Percentiles rank a stretch among this genome's conserved stretches.
Conservation (phyloP, 2,888 invertebrate species). For the Cephus rjabovi region DNA sequence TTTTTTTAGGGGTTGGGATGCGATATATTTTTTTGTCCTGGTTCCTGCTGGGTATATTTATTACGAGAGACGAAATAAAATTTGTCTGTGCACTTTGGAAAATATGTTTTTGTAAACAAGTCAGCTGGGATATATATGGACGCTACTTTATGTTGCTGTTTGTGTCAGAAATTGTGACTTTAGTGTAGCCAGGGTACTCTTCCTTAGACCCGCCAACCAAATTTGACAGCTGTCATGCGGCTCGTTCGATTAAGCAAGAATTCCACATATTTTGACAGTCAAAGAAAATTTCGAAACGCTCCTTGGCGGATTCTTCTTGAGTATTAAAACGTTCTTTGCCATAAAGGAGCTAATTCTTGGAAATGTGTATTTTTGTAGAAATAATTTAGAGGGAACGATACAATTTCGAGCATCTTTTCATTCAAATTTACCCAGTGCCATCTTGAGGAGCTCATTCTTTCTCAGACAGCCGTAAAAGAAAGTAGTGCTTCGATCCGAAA, state of each 20-base stretch:
- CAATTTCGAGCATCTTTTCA: background rate
- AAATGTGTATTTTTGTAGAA: background rate
- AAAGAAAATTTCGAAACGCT: background rate
- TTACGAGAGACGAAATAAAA: background rate
- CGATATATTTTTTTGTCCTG: background rate
- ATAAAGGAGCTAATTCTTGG: background rate
- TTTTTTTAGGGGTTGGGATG: background rate
- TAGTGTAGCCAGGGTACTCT: too few relatives aligned
- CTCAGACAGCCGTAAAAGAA: too few relatives aligned
- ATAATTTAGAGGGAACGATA: background rate
- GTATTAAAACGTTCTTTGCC: background rate
- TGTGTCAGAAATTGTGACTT: background rate
- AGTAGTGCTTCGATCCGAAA: too few relatives aligned
- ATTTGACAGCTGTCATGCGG: background rate
- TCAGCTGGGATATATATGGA: background rate
- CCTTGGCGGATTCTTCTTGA: background rate
- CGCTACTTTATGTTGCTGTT: background rate
- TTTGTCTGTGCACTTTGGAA: background rate
- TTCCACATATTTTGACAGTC: background rate
- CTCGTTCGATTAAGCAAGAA: background rate
- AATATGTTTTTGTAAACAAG: background rate
- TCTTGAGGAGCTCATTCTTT: background rate
- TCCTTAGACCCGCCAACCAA: background rate
- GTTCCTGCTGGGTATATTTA: background rate
- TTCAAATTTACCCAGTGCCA: background rate